These are phyloP conservation scores for Choloepus hoffmanni DNA, from an alignment of 2,113 vertebrate genomes.

Conservation along the genomic window DNA sequence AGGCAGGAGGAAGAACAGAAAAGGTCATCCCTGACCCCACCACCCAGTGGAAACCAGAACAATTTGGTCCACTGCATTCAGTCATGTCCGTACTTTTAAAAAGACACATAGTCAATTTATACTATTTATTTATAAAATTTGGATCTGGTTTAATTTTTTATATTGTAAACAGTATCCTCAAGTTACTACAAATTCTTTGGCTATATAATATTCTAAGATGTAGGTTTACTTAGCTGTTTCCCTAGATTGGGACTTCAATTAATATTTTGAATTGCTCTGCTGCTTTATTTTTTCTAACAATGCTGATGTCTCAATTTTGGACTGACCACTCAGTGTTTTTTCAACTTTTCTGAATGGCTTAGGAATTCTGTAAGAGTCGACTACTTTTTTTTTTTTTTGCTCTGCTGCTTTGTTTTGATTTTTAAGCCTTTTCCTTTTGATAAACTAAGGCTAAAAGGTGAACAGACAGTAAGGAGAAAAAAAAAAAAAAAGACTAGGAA, in stretches of 20 bases:
- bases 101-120: not conserved
- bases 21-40: not conserved
- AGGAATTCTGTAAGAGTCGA: no score
- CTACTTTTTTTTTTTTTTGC: not conserved
- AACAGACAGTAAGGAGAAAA: not conserved
- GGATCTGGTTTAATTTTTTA: not conserved
- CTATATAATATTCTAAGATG: not conserved
- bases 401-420: not conserved
- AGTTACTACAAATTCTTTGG: not conserved
- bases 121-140: no score
- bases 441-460: slow-evolving; percentile 18
- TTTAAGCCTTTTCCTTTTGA: not conserved
- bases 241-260: not conserved
- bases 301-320: no score
- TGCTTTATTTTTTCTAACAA: no score
- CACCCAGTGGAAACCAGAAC: not conserved
- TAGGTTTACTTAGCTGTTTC: not conserved
- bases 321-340: no score
- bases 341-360: no score
- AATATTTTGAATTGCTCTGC: not conserved
- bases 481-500: not conserved
- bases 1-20: not conserved
- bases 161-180: not conserved
- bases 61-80: no score
- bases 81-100: not conserved